phyloP scores from a whole-genome alignment of 1,140 invertebrate genomes.

The Eueides isabella region DNA sequence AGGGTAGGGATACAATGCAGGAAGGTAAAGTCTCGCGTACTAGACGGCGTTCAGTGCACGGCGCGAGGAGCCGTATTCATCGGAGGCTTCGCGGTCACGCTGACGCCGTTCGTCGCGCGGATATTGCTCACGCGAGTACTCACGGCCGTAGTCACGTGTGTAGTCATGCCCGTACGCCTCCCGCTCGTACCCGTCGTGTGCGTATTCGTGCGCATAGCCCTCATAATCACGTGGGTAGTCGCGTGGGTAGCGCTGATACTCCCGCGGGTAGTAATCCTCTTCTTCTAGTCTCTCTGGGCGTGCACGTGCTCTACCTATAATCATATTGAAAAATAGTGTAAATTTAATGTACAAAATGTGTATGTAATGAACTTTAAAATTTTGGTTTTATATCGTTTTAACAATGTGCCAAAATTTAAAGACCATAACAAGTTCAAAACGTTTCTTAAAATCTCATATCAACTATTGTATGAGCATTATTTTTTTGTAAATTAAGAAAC shows the following conservation, averaged over 20 bases:
- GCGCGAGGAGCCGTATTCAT: conserved; percentile 75
- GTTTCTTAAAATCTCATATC: not conserved
- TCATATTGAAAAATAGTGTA: not conserved
- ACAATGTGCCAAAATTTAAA: not conserved
- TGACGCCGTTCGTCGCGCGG: conserved; percentile 51
- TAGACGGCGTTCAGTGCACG: conserved; percentile 78
- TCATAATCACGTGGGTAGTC: conserved; percentile 69
- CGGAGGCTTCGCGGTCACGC: conserved; percentile 66
- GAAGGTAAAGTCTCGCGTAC: conserved; percentile 29
- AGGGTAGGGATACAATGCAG: conserved; percentile 33
- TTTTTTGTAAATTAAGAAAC: not conserved
- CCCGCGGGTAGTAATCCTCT: conserved; percentile 77
- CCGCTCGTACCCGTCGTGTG: conserved; percentile 53
- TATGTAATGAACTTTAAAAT: not conserved
- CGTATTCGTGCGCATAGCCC: conserved; percentile 57
- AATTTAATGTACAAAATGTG: too few relatives aligned
- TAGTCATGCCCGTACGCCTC: conserved; percentile 71
- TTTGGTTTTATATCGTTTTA: not conserved
- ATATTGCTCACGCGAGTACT: conserved; percentile 51
- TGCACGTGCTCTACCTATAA: conserved; percentile 65
- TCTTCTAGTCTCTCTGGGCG: conserved; percentile 74
- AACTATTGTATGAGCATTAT: not conserved
- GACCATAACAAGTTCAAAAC: not conserved
- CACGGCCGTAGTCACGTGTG: conserved; percentile 57
- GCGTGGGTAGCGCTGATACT: conserved; percentile 68